phyloP scores from a whole-genome alignment of 2,797 vertebrate species.

The Gymnocypris eckloni region DNA sequence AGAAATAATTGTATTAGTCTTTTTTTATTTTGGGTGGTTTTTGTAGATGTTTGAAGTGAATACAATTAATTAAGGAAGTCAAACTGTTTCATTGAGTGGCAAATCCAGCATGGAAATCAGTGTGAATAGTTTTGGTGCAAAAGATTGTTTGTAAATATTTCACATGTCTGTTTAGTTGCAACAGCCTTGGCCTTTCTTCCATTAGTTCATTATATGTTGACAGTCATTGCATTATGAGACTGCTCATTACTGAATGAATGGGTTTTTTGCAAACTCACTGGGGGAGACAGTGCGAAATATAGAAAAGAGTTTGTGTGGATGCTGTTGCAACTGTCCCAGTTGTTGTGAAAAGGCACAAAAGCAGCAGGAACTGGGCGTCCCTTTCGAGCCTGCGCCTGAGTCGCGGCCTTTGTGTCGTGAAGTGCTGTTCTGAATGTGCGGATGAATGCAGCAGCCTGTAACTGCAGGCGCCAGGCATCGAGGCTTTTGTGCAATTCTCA shows the following conservation, averaged over 20 bases:
- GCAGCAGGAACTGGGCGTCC: slow-evolving; percentile 57
- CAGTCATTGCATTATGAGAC: slow-evolving; percentile 64
- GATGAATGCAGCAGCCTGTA: slow-evolving; percentile 60
- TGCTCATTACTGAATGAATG: slow-evolving; percentile 54
- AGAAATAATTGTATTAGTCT: neutral
- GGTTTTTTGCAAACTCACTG: slow-evolving; percentile 53
- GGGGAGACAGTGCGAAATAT: slow-evolving; percentile 41
- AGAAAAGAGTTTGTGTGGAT: slow-evolving; percentile 46
- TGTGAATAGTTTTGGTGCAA: neutral
- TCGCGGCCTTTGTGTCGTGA: slow-evolving; percentile 61
- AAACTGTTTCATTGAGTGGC: neutral
- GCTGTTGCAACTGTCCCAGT: slow-evolving; percentile 58
- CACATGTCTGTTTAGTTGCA: neutral
- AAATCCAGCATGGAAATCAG: neutral
- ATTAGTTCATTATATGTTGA: slow-evolving; percentile 28
- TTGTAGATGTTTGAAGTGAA: neutral
- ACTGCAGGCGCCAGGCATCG: slow-evolving; percentile 57
- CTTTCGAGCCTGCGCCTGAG: slow-evolving; percentile 60
- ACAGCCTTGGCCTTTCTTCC: neutral
- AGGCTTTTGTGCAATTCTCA: slow-evolving; percentile 44
- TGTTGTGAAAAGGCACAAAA: slow-evolving; percentile 62
- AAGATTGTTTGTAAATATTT: neutral
- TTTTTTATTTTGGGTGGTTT: neutral
- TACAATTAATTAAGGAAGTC: neutral
- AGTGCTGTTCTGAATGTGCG: slow-evolving; percentile 59